Percentiles rank a stretch among this genome's conserved stretches.
Conservation (phyloP, 2,797 vertebrate genomes). For the Brotula barbata region DNA sequence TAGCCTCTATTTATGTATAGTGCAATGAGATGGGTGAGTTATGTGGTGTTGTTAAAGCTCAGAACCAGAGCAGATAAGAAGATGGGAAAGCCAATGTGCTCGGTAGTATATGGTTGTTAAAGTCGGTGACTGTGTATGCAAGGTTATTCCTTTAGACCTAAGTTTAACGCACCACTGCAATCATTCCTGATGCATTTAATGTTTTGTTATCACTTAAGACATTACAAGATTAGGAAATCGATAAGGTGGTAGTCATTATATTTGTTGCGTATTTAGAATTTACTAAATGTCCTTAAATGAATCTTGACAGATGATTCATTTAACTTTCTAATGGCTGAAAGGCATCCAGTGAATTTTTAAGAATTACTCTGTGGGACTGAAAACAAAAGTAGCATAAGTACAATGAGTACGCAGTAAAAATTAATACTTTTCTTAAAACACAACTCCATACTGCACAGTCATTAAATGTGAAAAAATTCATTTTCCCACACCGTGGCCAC, state of each 20-base stretch:
- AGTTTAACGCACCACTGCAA: conserved; percentile 20
- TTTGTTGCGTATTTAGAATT: background rate
- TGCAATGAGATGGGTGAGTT: conserved; percentile 44
- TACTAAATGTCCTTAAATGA: conserved; percentile 16
- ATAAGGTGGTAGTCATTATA: conserved; percentile 1
- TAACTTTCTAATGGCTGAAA: conserved; percentile 10
- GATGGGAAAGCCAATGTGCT: conserved; percentile 39
- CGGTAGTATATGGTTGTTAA: conserved; percentile 44
- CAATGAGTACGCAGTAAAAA: background rate
- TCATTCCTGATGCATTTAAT: conserved; percentile 28
- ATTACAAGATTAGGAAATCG: background rate
- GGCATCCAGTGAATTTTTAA: background rate
- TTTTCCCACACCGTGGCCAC: background rate
- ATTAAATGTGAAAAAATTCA: background rate
- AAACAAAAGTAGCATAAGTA: background rate
- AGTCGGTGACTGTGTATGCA: conserved; percentile 20
- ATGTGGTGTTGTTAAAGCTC: conserved; percentile 53
- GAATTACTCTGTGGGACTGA: background rate
- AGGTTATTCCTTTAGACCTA: conserved; percentile 44
- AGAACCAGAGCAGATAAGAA: conserved; percentile 22
- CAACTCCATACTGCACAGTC: background rate
- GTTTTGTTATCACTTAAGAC: conserved; percentile 18
- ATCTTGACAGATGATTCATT: conserved; percentile 5
- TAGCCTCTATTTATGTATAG: conserved; percentile 31
- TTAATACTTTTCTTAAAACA: background rate